Base-by-base conservation (phyloP, 2,888 invertebrate genomes). In the Drosophila flavopinicola region DNA sequence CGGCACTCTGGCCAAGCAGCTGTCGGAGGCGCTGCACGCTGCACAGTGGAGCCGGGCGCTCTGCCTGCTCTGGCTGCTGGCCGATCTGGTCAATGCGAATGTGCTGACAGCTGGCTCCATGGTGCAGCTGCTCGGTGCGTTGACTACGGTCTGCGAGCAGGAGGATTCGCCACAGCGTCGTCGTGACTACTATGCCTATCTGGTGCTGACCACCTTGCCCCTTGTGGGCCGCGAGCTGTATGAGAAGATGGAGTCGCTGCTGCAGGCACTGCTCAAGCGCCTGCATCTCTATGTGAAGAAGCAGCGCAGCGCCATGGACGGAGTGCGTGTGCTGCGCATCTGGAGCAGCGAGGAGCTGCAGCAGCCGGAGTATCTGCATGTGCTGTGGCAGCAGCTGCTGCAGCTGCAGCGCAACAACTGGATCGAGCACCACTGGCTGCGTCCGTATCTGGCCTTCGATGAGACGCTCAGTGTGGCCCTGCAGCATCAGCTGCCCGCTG, bases 81-180 rank as follows among this genome's bases (percentile, higher is more conserved):
- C 98, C 0, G 99, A 99, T 92, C 93, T 99, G 70, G 98, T 98
- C 0, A 99, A 99, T 91, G 97, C 98, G 83, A 98, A 98, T 89
- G 99, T 99, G 7, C 92, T 99, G 60, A 97, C 98, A 17, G 96
- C 97, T 2, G 95, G 95, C 11, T 98, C 99, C 1, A 92, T 99
- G 49, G 91, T 99, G 78, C 96, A 96, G 74, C 92, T 99, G 58
- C 93, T 98, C 82, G 97, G 98, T 90, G 96, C 95, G 66, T 95
- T 99, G 93, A 94, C 98, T 29, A 97, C 98, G 88, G 88, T 91
- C 0, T 96, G 97, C 52, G 95, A 97, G 90, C 98, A 99, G 89
- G 97, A 98, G 89, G 94, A 94, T 64, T 97, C 97, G 1, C 98
- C 99, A 2, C 98, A 98, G 93, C 93, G 94, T 0, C 92, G 96